Conservation (phyloP, 2,113 vertebrate species). For the Azemiops feae region DNA sequence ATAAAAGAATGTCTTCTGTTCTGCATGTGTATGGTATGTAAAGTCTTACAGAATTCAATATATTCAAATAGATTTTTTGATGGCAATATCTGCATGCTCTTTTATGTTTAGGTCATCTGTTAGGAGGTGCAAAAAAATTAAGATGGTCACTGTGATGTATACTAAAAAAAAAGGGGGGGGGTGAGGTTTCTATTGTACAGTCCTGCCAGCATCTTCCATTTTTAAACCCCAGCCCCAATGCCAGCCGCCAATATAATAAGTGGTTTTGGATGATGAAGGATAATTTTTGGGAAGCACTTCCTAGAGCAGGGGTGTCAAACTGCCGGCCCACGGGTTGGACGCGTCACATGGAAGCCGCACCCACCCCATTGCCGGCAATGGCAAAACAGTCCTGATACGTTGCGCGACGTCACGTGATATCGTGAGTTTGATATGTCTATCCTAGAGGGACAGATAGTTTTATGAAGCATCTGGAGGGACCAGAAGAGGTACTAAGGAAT, state of each 20-base stretch:
- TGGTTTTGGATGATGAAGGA: neutral
- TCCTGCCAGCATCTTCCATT: neutral
- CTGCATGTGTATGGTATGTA: neutral
- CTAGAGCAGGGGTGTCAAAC: neutral
- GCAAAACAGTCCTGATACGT: too few relatives aligned
- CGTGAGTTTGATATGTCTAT: neutral
- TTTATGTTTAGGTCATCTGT: neutral
- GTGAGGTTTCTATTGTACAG: neutral
- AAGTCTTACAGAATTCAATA: neutral
- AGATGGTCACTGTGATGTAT: neutral
- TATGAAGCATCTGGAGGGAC: neutral
- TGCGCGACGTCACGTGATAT: too few relatives aligned
- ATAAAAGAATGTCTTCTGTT: neutral
- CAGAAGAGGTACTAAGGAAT: neutral
- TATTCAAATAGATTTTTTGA: neutral
- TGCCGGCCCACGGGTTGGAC: too few relatives aligned
- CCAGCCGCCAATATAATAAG: neutral
- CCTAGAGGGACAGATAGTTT: neutral
- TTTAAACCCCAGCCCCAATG: neutral
- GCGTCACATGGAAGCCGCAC: too few relatives aligned
- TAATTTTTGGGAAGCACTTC: neutral
- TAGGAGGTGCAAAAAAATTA: neutral
- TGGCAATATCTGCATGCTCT: neutral
- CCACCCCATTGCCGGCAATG: too few relatives aligned
- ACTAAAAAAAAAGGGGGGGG: neutral